Evolutionary conservation across 1,140 invertebrate species (phyloP), one percentile per base, ranked within the genome.

Genomic region (Latrodectus geometricus): DNA sequence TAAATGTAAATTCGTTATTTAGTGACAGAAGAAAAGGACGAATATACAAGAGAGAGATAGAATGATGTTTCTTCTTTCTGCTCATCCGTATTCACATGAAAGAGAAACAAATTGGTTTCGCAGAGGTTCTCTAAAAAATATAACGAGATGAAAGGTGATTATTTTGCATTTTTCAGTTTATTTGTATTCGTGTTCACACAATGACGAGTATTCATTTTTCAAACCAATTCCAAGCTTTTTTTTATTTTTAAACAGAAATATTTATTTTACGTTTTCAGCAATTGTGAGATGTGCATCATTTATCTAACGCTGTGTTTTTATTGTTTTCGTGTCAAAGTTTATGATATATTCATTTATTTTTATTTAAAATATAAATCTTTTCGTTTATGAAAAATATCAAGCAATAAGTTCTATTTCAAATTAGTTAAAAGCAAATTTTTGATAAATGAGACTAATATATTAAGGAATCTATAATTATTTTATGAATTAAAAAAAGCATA

Each of bases 1-100:
- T 54, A 72, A 81, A 81, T 56, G 79, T 72, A 81, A 81, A 81
- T 81, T 81, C 68, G 79, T 81, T 81, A 81, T 72, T 54, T 56
- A 68, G 79, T 68, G 79, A 81, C 79, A 81, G 21, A 72, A 70
- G 54, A 65, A 72, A 50, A 80, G 35, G 35, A 50, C 17, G 50
- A 75, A n/a, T 48, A 75, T 49, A 20, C 20, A 20, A 75, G 15
- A 14, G 20, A 50, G 4, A 52, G 35, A n/a, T 12, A 48, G 35
- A 49, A 48, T 75, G 73, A 17, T 15, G 35, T 75, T 75, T 9
- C 48, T 17, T 50, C 48, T 14, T 20, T 52, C 4, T 17, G 4
- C 20, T 50, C 73, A 75, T 9, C 54, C 50, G 50, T 52, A 81
- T 69, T 69, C n/a, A n/a, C 54, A 77, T 68, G 66, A 81, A 81